phyloP scores from a whole-genome alignment of 2,797 vertebrate genomes.

The Allobates femoralis region DNA sequence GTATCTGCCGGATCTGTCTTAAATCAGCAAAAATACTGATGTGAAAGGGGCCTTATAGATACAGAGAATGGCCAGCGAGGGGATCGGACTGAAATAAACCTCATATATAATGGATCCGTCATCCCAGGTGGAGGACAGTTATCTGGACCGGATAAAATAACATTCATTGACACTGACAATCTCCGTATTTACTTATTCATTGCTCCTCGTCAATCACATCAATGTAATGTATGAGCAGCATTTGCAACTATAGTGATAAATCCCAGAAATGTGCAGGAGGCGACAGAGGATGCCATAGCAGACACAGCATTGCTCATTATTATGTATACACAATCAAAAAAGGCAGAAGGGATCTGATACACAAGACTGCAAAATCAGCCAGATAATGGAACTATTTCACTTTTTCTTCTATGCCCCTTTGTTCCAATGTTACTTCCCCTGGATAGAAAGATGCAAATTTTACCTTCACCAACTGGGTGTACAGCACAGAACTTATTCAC shows the following conservation, averaged over 20 bases:
- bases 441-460: no score
- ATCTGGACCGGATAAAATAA: background rate
- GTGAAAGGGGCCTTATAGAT: background rate
- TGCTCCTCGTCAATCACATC: conserved; percentile 23
- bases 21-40: no score
- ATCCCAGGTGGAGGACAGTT: background rate
- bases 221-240: conserved; percentile 32
- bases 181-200: conserved; percentile 40
- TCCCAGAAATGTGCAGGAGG: background rate
- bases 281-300: background rate
- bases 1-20: no score
- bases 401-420: no score
- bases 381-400: conserved; percentile 42
- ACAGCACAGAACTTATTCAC: no score
- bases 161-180: conserved; percentile 37
- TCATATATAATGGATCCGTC: background rate
- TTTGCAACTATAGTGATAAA: conserved; percentile 40
- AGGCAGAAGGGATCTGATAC: conserved; percentile 24
- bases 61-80: background rate
- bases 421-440: no score
- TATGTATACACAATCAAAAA: conserved; percentile 28
- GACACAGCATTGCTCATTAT: conserved; percentile 13
- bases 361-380: conserved; percentile 8
- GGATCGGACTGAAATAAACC: background rate
- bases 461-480: no score